Conservation (phyloP, 2,888 invertebrate genomes). For the Drosophila anceps region DNA sequence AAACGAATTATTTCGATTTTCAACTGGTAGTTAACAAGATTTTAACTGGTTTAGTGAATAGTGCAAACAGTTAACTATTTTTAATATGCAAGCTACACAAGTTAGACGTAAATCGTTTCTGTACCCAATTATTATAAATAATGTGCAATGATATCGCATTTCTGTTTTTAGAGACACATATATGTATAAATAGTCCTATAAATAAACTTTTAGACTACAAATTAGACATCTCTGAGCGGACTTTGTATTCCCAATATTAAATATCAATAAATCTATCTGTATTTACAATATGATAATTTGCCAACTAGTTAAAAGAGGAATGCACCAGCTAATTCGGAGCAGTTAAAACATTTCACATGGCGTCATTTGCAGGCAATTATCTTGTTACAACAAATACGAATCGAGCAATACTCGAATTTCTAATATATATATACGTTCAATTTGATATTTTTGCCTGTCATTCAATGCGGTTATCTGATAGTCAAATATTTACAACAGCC, state of each 20-base stretch:
- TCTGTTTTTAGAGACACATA: background rate
- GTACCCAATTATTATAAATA: background rate
- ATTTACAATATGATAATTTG: background rate
- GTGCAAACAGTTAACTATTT: background rate
- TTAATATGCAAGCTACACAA: background rate
- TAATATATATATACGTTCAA: conserved; percentile 6
- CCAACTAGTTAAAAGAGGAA: background rate
- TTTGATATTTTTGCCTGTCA: conserved; percentile 30
- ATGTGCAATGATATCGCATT: background rate
- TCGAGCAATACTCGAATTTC: background rate
- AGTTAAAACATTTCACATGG: conserved; percentile 3
- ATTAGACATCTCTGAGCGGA: background rate
- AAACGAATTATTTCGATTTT: background rate
- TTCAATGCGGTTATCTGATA: conserved; percentile 4
- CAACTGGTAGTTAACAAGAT: background rate
- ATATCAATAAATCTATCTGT: background rate
- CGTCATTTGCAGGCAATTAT: background rate
- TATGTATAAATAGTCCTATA: background rate
- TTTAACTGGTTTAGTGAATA: background rate
- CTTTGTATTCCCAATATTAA: background rate
- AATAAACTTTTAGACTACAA: background rate
- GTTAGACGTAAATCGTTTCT: background rate
- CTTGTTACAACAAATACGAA: conserved; percentile 4
- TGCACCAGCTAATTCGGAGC: background rate
- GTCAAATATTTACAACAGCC: conserved; percentile 32